A percentile compares a stretch with the other conserved stretches of the same genome.
These are phyloP conservation scores for Agriopis marginaria DNA, from an alignment of 2,888 invertebrate genomes.

Conservation along the genomic window DNA sequence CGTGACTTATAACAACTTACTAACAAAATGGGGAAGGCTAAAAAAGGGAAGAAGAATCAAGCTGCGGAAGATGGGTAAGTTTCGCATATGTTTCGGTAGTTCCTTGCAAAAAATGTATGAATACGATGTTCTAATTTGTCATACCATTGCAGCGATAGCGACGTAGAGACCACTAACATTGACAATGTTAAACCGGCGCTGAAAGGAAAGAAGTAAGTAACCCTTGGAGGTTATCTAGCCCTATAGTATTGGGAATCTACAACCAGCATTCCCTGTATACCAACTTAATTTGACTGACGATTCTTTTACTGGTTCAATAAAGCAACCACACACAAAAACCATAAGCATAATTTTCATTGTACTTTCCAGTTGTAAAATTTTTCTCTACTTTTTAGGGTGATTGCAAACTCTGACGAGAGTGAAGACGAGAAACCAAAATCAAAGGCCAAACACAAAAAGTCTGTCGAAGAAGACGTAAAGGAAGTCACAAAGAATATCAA, in stretches of 20 bases:
- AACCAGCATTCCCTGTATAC: background rate
- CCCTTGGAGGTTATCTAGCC: constrained; percentile 70
- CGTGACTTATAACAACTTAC: constrained; percentile 74
- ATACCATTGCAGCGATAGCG: constrained; percentile 87
- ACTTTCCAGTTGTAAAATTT: background rate
- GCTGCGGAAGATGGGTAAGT: constrained; percentile 91
- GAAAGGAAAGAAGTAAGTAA: constrained; percentile 79
- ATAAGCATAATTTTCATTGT: background rate
- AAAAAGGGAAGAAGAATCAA: constrained; percentile 92
- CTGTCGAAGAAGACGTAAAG: constrained; percentile 79
- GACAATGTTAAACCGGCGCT: constrained; percentile 73
- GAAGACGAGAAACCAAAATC: constrained; percentile 80
- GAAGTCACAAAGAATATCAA: constrained; percentile 86
- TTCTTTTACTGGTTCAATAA: background rate
- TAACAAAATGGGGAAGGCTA: constrained; percentile 91
- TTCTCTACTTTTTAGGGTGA: constrained; percentile 59
- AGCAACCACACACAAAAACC: background rate
- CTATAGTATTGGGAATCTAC: constrained; percentile 5
- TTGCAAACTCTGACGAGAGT: constrained; percentile 77
- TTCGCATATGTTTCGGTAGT: constrained; percentile 64
- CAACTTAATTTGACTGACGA: no score
- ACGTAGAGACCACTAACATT: constrained; percentile 80
- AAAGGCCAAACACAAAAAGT: constrained; percentile 82
- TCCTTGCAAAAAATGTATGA: constrained; percentile 45
- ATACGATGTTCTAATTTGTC: constrained; percentile 42